phyloP scores from a whole-genome alignment of 2,797 vertebrate genomes.

The Myiothlypis chrysogaster region DNA sequence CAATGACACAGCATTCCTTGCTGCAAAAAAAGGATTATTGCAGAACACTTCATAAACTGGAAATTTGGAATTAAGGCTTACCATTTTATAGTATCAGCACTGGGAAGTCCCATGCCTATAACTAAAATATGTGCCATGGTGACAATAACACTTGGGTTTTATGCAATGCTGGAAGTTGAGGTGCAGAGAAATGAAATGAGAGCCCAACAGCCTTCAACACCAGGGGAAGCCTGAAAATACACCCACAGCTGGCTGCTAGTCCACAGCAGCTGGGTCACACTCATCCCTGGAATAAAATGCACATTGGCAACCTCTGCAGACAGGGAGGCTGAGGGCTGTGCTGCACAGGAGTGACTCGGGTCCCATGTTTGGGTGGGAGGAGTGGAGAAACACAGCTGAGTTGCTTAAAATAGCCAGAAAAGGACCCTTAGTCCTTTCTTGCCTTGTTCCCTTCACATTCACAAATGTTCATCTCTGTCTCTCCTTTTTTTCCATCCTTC shows the following conservation, averaged over 20 bases:
- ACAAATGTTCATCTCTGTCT: constrained; percentile 73
- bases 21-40: not conserved
- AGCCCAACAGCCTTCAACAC: not conserved
- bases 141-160: not conserved
- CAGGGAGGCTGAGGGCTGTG: not conserved
- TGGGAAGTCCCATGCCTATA: not conserved
- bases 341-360: not conserved
- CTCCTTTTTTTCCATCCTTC: constrained; percentile 72
- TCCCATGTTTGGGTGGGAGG: not conserved
- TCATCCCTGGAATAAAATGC: not conserved
- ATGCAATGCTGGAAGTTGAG: not conserved
- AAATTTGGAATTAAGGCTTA: not conserved
- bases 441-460: constrained; percentile 75
- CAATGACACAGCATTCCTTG: not conserved
- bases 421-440: constrained; percentile 54
- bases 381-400: not conserved
- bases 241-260: not conserved
- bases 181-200: not conserved
- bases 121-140: not conserved
- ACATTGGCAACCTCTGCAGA: not conserved
- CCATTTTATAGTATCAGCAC: not conserved
- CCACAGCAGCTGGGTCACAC: not conserved
- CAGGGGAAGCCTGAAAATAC: not conserved
- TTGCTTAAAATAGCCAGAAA: constrained; percentile 51
- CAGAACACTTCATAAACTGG: not conserved